phyloP scores from a whole-genome alignment of 2,113 vertebrate genomes.

The Phoenicopterus ruber region DNA sequence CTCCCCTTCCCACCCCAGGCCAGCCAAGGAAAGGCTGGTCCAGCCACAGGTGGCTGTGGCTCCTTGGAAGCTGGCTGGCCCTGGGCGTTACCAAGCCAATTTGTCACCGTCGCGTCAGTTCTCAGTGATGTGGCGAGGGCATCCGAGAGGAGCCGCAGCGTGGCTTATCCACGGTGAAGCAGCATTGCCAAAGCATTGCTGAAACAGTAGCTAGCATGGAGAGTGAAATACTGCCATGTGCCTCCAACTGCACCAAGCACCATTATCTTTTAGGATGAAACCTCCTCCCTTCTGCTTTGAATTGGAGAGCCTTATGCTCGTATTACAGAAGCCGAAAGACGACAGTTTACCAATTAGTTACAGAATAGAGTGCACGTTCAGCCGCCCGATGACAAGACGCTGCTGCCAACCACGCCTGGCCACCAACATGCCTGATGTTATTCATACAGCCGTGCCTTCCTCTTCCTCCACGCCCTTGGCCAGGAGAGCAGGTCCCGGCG shows the following conservation, averaged over 20 bases:
- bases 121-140: not conserved
- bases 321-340: not conserved
- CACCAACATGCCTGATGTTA: not conserved
- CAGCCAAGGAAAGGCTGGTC: not conserved
- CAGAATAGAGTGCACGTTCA: not conserved
- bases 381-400: not conserved
- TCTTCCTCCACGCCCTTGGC: not conserved
- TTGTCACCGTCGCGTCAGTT: not conserved
- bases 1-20: not conserved
- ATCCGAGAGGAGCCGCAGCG: accelerated
- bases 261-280: not conserved
- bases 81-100: not conserved
- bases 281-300: not conserved
- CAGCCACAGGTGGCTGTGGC: not conserved
- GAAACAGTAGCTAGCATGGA: not conserved
- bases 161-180: not conserved
- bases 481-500: accelerated
- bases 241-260: not conserved
- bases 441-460: not conserved
- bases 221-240: not conserved
- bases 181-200: not conserved
- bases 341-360: not conserved
- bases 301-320: not conserved
- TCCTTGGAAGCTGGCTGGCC: not conserved
- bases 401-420: not conserved